Conservation (phyloP, 2,888 invertebrate species). For the Molanna angustata region DNA sequence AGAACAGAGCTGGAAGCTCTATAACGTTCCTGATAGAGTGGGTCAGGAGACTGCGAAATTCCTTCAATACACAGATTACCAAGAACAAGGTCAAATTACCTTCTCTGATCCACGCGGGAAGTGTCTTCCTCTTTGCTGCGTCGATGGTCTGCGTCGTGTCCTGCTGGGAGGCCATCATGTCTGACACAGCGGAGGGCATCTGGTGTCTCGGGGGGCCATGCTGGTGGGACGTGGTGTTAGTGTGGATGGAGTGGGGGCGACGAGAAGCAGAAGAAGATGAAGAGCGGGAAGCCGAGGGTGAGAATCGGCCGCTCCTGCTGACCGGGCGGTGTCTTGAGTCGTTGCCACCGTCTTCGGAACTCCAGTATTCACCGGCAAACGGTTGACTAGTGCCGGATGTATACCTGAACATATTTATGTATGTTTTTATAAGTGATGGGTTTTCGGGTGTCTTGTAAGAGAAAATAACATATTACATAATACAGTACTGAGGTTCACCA, state of each 20-base stretch:
- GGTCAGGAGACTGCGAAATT: no score
- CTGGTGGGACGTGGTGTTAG: not conserved
- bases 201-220: no score
- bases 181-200: slow-evolving; percentile 41
- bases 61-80: no score
- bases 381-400: not conserved
- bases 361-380: slow-evolving; percentile 25
- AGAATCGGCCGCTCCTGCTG: slow-evolving; percentile 1
- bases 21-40: no score
- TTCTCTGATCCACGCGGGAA: slow-evolving; percentile 98
- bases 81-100: slow-evolving; percentile 46
- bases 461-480: no score
- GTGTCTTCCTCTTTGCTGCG: slow-evolving; percentile 80
- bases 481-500: no score
- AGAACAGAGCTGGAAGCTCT: no score
- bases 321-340: not conserved
- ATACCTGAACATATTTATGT: slow-evolving; percentile 10
- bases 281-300: slow-evolving; percentile 7
- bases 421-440: no score
- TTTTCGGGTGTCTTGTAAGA: no score
- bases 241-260: not conserved
- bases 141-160: slow-evolving; percentile 56
- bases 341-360: slow-evolving; percentile 12
- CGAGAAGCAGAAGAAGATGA: not conserved
- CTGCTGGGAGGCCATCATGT: slow-evolving; percentile 33